Evolutionary conservation across 2,797 vertebrate genomes (phyloP).

Genomic region (Odontamblyopus rebecca): DNA sequence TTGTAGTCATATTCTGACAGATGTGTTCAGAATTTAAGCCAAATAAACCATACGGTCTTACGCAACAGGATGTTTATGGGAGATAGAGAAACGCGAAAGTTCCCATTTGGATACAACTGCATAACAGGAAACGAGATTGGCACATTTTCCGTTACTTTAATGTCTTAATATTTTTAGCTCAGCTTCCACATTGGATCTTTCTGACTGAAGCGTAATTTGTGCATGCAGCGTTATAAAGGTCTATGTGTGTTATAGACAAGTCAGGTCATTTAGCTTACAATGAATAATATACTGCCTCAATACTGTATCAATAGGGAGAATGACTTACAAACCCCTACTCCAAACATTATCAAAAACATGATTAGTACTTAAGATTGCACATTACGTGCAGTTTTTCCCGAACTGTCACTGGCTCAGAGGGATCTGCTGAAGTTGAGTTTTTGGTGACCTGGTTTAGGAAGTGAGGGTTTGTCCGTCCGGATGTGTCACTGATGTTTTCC

Average conservation of each 20-base stretch:
- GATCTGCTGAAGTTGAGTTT: constrained; percentile 9
- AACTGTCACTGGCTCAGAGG: not conserved
- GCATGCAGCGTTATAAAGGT: too few relatives aligned
- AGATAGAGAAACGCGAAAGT: constrained; percentile 10
- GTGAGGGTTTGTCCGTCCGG: constrained; percentile 32
- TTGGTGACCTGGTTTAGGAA: constrained; percentile 17
- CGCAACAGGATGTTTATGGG: constrained; percentile 16
- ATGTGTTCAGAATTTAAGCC: too few relatives aligned
- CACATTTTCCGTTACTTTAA: not conserved
- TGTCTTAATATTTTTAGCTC: not conserved
- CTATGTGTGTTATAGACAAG: too few relatives aligned
- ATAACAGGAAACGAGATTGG: constrained; percentile 11
- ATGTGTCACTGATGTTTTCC: constrained; percentile 32
- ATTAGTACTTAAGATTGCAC: not conserved
- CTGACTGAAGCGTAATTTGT: too few relatives aligned
- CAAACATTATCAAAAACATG: not conserved
- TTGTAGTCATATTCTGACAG: not conserved
- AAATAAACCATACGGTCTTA: constrained; percentile 1
- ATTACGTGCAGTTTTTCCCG: not conserved
- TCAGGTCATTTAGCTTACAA: not conserved
- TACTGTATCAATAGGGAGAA: not conserved
- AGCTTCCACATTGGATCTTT: not conserved
- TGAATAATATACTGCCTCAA: not conserved
- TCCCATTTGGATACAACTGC: not conserved
- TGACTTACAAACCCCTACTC: not conserved